Evolutionary conservation across 2,797 vertebrate genomes (phyloP).

Genomic region (Neostethus bicornis): DNA sequence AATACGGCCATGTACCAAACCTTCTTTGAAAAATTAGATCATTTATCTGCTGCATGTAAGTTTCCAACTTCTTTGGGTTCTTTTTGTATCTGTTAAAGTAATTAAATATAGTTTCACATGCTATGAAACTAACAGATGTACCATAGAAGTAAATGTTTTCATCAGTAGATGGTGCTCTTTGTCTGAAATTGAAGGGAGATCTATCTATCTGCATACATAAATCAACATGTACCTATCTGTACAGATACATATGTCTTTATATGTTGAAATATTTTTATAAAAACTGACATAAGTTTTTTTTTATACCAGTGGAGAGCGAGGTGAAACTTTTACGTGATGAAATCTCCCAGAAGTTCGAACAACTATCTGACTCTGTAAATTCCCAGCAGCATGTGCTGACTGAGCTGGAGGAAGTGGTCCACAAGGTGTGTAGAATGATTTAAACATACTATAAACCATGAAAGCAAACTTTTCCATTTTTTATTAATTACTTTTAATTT

Average conservation of each 20-base stretch:
- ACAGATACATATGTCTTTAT: no score
- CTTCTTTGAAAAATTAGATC: conserved; percentile 66
- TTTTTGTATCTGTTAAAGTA: not conserved
- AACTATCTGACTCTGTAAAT: conserved; percentile 60
- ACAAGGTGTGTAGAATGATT: conserved; percentile 68
- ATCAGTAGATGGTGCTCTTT: conserved; percentile 63
- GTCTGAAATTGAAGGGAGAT: not conserved
- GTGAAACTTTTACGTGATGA: conserved; percentile 62
- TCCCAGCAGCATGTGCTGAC: conserved; percentile 62
- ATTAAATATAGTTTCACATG: not conserved
- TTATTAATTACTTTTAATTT: conserved; percentile 5
- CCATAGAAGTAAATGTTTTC: not conserved
- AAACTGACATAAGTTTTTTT: no score
- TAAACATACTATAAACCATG: no score
- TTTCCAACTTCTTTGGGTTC: conserved; percentile 29
- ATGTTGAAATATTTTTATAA: no score
- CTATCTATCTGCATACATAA: no score
- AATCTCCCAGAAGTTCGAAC: conserved; percentile 69
- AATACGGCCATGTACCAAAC: conserved; percentile 63
- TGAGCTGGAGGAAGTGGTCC: conserved; percentile 64
- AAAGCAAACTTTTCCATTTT: no score
- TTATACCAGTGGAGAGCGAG: conserved; percentile 68
- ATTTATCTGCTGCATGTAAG: conserved; percentile 72
- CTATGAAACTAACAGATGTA: not conserved
- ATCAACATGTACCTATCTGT: no score